Percentiles rank a stretch among this genome's conserved stretches.
Conservation (phyloP, 2,888 invertebrate species). For the Diaperis boleti region DNA sequence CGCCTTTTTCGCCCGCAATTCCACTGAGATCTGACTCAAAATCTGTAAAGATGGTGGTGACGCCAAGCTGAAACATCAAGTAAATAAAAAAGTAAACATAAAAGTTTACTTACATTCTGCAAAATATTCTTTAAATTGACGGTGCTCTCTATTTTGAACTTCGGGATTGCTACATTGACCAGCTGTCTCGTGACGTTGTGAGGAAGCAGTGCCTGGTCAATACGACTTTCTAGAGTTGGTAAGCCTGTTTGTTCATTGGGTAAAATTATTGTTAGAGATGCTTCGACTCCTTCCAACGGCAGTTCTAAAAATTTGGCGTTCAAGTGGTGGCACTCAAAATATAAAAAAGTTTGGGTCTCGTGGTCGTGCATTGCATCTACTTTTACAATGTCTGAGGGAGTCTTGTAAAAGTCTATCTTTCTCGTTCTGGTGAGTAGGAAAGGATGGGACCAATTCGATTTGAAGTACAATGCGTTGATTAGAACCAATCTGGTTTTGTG, state of each 20-base stretch:
- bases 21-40: background rate
- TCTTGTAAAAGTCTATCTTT: background rate
- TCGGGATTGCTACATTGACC: slow-evolving; percentile 4
- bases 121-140: background rate
- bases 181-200: background rate
- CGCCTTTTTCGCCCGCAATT: background rate
- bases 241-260: too few relatives aligned
- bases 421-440: background rate
- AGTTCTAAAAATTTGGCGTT: background rate
- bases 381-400: background rate
- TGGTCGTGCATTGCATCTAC: background rate
- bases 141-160: slow-evolving; percentile 11
- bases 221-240: background rate
- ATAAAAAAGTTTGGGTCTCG: background rate
- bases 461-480: slow-evolving; percentile 33
- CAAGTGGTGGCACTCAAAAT: background rate
- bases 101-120: background rate
- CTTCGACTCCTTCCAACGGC: background rate
- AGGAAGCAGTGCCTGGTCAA: slow-evolving; percentile 1
- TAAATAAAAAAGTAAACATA: background rate
- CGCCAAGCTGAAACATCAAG: background rate
- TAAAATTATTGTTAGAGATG: background rate
- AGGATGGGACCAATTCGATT: slow-evolving; percentile 12
- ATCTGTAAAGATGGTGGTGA: background rate
- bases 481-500: background rate